Evolutionary conservation across 2,797 vertebrate genomes (phyloP).

Genomic region (Scyliorhinus canicula): DNA sequence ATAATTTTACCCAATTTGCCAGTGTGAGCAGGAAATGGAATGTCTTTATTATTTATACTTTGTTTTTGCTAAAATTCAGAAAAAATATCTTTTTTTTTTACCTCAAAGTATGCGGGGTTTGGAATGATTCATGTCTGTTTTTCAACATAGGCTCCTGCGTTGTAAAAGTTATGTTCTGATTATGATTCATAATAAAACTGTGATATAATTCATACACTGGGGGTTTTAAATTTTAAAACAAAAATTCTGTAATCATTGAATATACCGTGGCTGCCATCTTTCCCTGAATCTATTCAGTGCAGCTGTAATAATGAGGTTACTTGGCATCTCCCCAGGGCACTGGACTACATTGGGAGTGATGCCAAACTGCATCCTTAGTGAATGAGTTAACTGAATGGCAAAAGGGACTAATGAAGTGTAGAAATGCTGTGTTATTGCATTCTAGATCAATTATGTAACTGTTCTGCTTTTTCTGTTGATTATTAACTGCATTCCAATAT

Average conservation of each 20-base stretch:
- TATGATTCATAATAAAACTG: not conserved
- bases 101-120: not conserved
- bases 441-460: constrained; percentile 30
- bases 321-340: constrained; percentile 21
- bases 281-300: not conserved
- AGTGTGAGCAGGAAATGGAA: not conserved
- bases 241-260: not conserved
- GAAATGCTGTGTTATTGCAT: constrained; percentile 18
- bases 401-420: constrained; percentile 17
- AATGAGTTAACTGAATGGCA: not conserved
- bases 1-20: not conserved
- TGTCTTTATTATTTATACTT: not conserved
- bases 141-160: not conserved
- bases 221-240: not conserved
- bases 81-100: not conserved
- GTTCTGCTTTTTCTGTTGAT: not conserved
- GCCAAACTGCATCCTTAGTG: constrained; percentile 23
- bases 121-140: not conserved
- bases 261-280: not conserved
- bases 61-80: not conserved
- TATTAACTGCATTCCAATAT: not conserved
- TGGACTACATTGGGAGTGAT: not conserved
- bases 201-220: not conserved
- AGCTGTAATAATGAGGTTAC: constrained; percentile 22
- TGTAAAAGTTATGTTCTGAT: not conserved